A percentile compares a stretch with the other conserved stretches of the same genome.
Evolutionary conservation across 1,140 invertebrate species (phyloP).

Genomic region (Pantala flavescens): DNA sequence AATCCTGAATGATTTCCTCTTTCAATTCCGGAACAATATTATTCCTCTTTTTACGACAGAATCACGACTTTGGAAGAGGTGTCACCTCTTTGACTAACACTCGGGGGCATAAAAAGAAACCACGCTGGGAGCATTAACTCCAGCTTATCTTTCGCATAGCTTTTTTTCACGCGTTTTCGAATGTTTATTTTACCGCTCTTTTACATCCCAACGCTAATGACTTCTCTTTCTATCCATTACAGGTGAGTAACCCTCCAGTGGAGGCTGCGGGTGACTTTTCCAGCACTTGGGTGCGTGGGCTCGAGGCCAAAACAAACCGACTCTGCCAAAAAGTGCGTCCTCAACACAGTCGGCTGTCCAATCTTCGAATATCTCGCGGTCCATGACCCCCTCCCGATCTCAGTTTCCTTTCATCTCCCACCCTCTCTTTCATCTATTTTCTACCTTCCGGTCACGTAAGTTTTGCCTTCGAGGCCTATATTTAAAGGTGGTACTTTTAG

Average conservation of each 20-base stretch:
- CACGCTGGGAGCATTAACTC: too few relatives aligned
- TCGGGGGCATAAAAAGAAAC: too few relatives aligned
- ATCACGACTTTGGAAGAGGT: too few relatives aligned
- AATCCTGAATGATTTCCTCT: too few relatives aligned
- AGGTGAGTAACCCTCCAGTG: not conserved
- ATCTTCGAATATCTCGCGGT: not conserved
- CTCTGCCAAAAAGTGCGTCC: not conserved
- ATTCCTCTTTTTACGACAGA: too few relatives aligned
- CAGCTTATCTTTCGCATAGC: too few relatives aligned
- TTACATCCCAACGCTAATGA: not conserved
- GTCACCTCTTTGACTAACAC: too few relatives aligned
- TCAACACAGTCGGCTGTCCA: not conserved
- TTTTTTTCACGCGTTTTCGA: not conserved
- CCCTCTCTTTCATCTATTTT: not conserved
- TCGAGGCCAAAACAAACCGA: not conserved
- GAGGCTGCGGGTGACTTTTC: not conserved
- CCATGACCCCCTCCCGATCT: not conserved
- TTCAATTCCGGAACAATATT: too few relatives aligned
- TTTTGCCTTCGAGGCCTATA: too few relatives aligned
- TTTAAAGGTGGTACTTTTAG: too few relatives aligned
- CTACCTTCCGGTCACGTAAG: too few relatives aligned
- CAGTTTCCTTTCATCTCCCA: not conserved
- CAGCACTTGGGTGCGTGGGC: not conserved
- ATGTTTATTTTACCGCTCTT: not conserved
- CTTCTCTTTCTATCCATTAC: not conserved